Evolutionary conservation across 2,797 vertebrate species (phyloP).

Genomic region (Aplochiton taeniatus): DNA sequence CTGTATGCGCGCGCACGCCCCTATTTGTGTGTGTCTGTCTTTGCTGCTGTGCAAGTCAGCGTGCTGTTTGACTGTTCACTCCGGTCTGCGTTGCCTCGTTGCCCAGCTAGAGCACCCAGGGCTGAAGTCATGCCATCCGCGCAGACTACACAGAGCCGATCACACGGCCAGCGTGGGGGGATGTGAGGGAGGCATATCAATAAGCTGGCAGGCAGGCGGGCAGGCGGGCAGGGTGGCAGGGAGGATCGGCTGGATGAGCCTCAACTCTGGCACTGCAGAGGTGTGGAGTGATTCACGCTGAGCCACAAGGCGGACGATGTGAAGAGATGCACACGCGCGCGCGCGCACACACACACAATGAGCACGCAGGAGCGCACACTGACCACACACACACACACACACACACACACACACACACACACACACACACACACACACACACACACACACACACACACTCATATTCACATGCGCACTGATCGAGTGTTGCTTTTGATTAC

Average conservation of each 20-base stretch:
- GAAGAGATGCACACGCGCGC: slow-evolving; percentile 28
- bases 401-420: neutral
- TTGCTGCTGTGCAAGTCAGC: slow-evolving; percentile 4
- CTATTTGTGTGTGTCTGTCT: neutral
- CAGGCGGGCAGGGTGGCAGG: too few species aligned
- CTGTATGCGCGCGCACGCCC: slow-evolving; percentile 12
- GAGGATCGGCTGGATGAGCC: neutral
- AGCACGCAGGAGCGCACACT: too few species aligned
- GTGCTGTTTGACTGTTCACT: too few species aligned
- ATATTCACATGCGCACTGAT: neutral
- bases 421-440: slow-evolving; percentile 5
- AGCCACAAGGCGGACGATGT: slow-evolving; percentile 20
- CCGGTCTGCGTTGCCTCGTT: too few species aligned
- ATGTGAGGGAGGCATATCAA: too few species aligned
- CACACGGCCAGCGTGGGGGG: too few species aligned
- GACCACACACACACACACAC: neutral
- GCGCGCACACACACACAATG: slow-evolving; percentile 8
- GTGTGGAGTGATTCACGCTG: slow-evolving; percentile 45
- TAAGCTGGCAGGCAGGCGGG: too few species aligned
- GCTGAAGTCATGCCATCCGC: neutral
- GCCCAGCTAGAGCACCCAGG: too few species aligned
- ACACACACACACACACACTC: slow-evolving; percentile 3
- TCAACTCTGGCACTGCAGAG: neutral
- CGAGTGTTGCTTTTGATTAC: neutral
- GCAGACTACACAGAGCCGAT: slow-evolving; percentile 16